Base-by-base conservation (phyloP, 37 sponge, comb jelly and placozoan genomes). In the Corticium candelabrum region DNA sequence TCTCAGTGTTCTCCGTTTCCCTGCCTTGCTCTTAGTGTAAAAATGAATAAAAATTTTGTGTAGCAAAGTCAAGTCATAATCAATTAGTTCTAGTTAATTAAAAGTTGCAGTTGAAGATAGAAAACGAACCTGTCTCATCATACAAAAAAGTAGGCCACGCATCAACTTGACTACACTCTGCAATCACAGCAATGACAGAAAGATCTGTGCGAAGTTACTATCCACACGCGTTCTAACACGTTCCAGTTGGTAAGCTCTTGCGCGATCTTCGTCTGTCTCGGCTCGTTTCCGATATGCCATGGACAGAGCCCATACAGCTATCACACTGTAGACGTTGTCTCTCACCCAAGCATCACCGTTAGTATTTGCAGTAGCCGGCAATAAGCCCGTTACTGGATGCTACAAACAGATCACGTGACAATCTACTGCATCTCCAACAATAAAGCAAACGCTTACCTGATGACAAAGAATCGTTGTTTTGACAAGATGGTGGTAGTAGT, bases 361-460 rank as follows among this genome's bases (percentile, higher is more conserved):
- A 11, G 83, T 67, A 77, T 82, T 76, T 33, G 84, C 89, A 15
- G 84, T 74, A 3, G 90, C 89, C 7, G 97, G 93, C 41, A 92
- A 76, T 27, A 96, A 87, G 1, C 97, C 97, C 30, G 97, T 96
- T 4, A 90, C 83, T 57, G 91, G 93, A 67, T 96, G 78, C 90
- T 96, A 79, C 37, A 67, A 31, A 0, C 30, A 3, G 15, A 50
- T 50, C 62, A 50, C 62, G 62, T 27, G n/a, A n/a, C n/a, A n/a
- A n/a, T n/a, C n/a, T n/a, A n/a, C n/a, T n/a, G n/a, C n/a, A n/a
- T n/a, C n/a, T n/a, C n/a, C n/a, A n/a, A n/a, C n/a, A n/a, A n/a
- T n/a, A n/a, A n/a, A n/a, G n/a, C n/a, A n/a, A 3, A 3, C 76
- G 33, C 3, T 35, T 4, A 75, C 76, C 76, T 75, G 76, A 4